Percentiles rank a stretch among this genome's conserved stretches.
phyloP scores from a whole-genome alignment of 2,888 invertebrate genomes.

The Sesia bembeciformis region DNA sequence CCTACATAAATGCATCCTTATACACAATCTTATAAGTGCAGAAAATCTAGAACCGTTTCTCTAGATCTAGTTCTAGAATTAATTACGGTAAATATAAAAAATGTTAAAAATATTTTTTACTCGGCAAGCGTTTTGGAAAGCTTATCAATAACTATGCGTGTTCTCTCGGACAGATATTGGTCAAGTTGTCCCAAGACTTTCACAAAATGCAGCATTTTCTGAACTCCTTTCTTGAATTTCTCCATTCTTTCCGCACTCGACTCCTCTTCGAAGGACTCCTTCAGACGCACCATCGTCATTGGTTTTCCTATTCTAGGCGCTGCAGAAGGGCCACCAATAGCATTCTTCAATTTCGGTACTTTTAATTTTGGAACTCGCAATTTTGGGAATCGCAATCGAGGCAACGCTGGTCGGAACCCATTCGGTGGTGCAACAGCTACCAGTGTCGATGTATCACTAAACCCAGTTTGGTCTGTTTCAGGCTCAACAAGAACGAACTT shows the following conservation, averaged over 20 bases:
- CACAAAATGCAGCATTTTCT: slow-evolving; percentile 57
- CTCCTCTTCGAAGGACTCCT: slow-evolving; percentile 30
- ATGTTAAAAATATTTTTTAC: slow-evolving; percentile 10
- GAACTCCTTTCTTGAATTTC: slow-evolving; percentile 55
- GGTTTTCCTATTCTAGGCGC: slow-evolving; percentile 40
- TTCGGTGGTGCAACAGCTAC: slow-evolving; percentile 41
- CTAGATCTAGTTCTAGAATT: too few relatives aligned
- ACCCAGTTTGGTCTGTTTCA: slow-evolving; percentile 36
- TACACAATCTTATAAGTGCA: too few relatives aligned
- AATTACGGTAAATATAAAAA: too few relatives aligned
- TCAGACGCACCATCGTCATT: slow-evolving; percentile 25
- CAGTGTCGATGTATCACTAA: slow-evolving; percentile 36
- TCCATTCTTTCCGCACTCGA: slow-evolving; percentile 58
- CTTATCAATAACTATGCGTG: slow-evolving; percentile 54
- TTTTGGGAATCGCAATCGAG: slow-evolving; percentile 33
- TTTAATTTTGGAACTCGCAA: slow-evolving; percentile 39
- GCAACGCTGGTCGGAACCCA: slow-evolving; percentile 31
- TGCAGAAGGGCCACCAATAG: slow-evolving; percentile 9
- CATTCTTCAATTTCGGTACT: slow-evolving; percentile 23
- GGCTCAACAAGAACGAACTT: slow-evolving; percentile 36
- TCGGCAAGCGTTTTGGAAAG: slow-evolving; percentile 51
- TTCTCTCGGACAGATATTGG: slow-evolving; percentile 55
- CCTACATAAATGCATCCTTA: too few relatives aligned
- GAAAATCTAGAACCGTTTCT: too few relatives aligned
- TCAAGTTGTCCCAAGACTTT: slow-evolving; percentile 59